Conservation (phyloP, 1,140 invertebrate species). For the Drosophila pectinifera region DNA sequence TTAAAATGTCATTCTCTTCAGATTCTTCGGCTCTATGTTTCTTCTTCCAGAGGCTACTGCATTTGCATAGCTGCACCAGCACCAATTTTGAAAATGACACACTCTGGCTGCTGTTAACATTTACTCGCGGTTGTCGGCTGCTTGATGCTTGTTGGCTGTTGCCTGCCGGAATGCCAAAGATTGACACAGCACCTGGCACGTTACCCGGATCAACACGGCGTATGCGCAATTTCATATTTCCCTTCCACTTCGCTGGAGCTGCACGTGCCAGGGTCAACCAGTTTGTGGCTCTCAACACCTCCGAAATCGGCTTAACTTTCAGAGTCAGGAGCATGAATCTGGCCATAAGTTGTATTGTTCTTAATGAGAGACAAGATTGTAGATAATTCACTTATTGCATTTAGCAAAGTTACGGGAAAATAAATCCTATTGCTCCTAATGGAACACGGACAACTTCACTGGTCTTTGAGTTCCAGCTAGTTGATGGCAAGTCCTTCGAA, state of each 20-base stretch:
- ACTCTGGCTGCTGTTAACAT: slow-evolving; percentile 56
- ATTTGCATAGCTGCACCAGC: slow-evolving; percentile 33
- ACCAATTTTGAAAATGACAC: slow-evolving; percentile 24
- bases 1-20: neutral
- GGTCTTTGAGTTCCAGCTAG: slow-evolving; percentile 7
- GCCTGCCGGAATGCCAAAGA: slow-evolving; percentile 43
- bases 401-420: slow-evolving; percentile 4
- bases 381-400: slow-evolving; percentile 11
- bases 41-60: too few relatives aligned
- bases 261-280: slow-evolving; percentile 48
- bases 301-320: neutral
- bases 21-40: neutral
- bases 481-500: neutral
- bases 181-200: slow-evolving; percentile 61
- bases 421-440: slow-evolving; percentile 4
- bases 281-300: slow-evolving; percentile 3
- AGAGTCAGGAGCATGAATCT: neutral
- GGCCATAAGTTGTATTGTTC: too few relatives aligned
- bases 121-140: slow-evolving; percentile 24
- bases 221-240: slow-evolving; percentile 38
- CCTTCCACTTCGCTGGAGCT: neutral
- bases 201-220: slow-evolving; percentile 50
- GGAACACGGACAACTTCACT: too few relatives aligned
- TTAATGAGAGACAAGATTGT: too few relatives aligned
- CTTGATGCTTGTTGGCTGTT: slow-evolving; percentile 1